phyloP scores from a whole-genome alignment of 2,797 vertebrate genomes.

The Garrulus glandarius region DNA sequence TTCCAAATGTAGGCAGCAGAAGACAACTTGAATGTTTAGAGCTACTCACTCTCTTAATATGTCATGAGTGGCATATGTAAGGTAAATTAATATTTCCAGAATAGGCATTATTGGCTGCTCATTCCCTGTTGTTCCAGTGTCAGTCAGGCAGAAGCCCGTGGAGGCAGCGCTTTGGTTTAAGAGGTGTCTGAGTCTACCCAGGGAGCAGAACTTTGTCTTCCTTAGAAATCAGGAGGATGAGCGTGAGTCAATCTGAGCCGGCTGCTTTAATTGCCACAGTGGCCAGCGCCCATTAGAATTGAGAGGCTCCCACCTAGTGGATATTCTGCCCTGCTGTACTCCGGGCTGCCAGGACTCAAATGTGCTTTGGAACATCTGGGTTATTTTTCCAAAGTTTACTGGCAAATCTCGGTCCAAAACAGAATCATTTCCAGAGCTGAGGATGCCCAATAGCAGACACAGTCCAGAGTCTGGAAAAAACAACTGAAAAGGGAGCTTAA shows the following conservation, averaged over 20 bases:
- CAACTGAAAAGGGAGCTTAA: not conserved
- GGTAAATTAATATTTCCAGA: not conserved
- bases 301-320: constrained; percentile 58
- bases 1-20: not conserved
- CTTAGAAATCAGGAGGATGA: not conserved
- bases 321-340: not conserved
- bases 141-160: not conserved
- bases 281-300: not conserved
- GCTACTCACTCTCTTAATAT: not conserved
- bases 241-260: accelerated
- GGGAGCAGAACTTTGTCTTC: not conserved
- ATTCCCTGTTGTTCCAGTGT: not conserved
- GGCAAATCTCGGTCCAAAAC: not conserved
- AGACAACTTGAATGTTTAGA: not conserved
- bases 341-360: not conserved
- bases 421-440: not conserved
- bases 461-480: not conserved
- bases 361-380: not conserved
- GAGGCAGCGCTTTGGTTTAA: not conserved
- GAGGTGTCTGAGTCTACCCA: not conserved
- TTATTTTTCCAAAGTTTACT: not conserved
- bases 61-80: not conserved
- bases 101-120: not conserved
- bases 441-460: not conserved
- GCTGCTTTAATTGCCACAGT: not conserved